Base-by-base conservation (phyloP, 2,797 vertebrate genomes). In the Chloroceryle inda region DNA sequence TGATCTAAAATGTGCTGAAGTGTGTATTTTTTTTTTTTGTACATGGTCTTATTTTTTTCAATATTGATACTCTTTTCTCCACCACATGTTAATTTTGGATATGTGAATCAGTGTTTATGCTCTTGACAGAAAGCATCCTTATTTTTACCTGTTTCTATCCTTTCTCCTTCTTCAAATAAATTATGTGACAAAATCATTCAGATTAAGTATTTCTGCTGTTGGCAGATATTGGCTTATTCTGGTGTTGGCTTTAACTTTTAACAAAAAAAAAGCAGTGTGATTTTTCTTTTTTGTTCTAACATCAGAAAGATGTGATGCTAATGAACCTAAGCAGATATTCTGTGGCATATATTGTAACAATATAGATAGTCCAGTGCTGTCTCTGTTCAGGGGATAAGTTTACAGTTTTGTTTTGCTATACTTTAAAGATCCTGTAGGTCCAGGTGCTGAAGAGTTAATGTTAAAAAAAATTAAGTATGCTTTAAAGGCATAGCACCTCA, bases 1-100 rank as follows among this genome's bases (percentile, higher is more conserved):
- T 20, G 45, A 97, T 95, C 95, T 97, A 90, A 85, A 95, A 96
- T 90, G 55, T 66, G 80, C 94, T 79, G 77, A 96, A 94, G 53
- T 74, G 74, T 90, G 53, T 74, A 76, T 89, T 92, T 89, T 91
- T 96, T 55, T 90, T 37, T 37, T 37, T 91, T 88, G 18, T 77
- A 56, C 26, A 20, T 58, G 22, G 22, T 87, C 64, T 88, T 95
- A 15, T 59, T 93, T 92, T 73, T 67, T 50, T 24, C 20, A 78
- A 77, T n/a, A 45, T 93, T 59, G 81, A 9, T 80, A 4, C 75
- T 9, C 21, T 92, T 91, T 81, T 69, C 15, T 62, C 18, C 10
- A 90, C 21, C 49, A 62, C 13, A 66, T 7, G 14, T 59, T 69
- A 42, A 26, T 79, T 89, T 44, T 55, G 31, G 52, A 79, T 87